phyloP scores from a whole-genome alignment of 37 sponge, comb jelly and placozoan species.

The Agelas oroides region DNA sequence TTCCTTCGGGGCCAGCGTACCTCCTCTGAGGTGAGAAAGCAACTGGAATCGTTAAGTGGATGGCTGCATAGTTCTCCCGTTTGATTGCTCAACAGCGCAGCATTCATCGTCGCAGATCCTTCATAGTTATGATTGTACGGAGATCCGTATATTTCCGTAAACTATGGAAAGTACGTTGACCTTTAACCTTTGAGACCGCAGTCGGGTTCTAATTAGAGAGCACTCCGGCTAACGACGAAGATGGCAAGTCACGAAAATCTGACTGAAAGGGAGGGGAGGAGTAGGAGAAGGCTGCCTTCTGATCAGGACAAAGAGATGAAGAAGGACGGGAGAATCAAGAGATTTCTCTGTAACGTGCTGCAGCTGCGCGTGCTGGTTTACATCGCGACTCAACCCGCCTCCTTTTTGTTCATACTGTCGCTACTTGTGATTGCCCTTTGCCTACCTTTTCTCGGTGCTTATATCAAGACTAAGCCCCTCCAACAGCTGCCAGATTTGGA shows the following conservation, averaged over 20 bases:
- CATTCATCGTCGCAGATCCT: no score
- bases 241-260: neutral
- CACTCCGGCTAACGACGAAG: neutral
- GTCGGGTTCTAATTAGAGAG: no score
- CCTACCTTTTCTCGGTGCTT: slow-evolving; percentile 10
- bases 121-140: no score
- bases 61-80: no score
- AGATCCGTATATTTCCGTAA: no score
- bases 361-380: slow-evolving; percentile 40
- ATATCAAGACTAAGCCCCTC: slow-evolving; percentile 36
- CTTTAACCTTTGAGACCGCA: neutral
- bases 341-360: slow-evolving; percentile 43
- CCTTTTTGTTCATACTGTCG: slow-evolving; percentile 66
- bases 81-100: no score
- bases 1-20: no score
- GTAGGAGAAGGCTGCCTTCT: neutral
- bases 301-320: slow-evolving; percentile 13
- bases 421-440: slow-evolving; percentile 33
- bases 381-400: slow-evolving; percentile 25
- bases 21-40: no score
- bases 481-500: slow-evolving; percentile 45
- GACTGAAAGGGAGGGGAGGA: neutral
- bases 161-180: neutral
- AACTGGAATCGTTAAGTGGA: no score
- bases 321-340: slow-evolving; percentile 15